Evolutionary conservation across 2,888 invertebrate genomes (phyloP).

Genomic region (Hyposoter didymator): DNA sequence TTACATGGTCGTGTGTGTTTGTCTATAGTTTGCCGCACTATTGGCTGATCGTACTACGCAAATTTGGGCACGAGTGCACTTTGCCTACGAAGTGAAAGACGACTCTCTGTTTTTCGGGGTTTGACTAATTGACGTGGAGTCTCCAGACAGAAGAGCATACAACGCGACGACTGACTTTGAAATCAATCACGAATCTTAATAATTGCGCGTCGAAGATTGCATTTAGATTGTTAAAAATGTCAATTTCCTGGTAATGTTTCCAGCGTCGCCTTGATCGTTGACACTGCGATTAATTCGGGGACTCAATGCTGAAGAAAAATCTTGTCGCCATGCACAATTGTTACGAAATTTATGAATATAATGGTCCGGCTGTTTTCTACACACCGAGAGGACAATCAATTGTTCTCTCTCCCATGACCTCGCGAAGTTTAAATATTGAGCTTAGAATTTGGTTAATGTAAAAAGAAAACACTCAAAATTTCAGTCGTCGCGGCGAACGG

Average conservation of each 20-base stretch:
- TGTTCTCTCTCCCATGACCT: neutral
- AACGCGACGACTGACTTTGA: neutral
- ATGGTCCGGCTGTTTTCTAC: neutral
- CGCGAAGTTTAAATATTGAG: neutral
- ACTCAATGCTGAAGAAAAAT: neutral
- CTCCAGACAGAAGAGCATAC: constrained; percentile 11
- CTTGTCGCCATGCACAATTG: neutral
- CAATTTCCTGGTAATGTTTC: neutral
- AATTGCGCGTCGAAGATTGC: neutral
- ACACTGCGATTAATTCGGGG: neutral
- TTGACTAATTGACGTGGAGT: neutral
- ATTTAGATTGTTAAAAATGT: neutral
- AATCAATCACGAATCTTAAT: constrained; percentile 4
- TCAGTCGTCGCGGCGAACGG: neutral
- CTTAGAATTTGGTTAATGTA: neutral
- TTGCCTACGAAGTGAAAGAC: neutral
- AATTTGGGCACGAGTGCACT: constrained; percentile 13
- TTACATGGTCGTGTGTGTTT: neutral
- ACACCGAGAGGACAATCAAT: neutral
- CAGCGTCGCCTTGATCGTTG: neutral
- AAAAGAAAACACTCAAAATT: neutral
- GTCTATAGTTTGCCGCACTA: neutral
- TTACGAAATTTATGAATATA: neutral
- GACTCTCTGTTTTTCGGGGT: too few species aligned
- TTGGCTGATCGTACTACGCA: neutral